Base-by-base conservation (phyloP, 2,113 vertebrate genomes). In the Zapornia atra region DNA sequence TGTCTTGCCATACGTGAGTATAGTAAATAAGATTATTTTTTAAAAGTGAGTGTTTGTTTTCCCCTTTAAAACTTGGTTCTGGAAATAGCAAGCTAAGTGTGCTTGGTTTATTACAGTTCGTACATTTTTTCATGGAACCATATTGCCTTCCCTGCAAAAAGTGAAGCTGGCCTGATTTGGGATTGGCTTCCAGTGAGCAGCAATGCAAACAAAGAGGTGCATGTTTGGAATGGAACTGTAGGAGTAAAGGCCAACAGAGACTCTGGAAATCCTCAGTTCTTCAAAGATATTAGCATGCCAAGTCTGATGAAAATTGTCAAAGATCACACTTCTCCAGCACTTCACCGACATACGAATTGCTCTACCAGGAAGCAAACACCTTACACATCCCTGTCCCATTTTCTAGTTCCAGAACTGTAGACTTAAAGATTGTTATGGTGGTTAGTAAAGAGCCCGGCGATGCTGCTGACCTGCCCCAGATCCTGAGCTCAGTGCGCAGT, bases 1-100 rank as follows among this genome's bases (percentile, higher is more conserved):
- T 17, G 5, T n/a, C 63, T 65, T 88, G 38, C 64, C 60, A 5
- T 63, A 33, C 0, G 0, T 7, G 13, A 64, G 13, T 38, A 18
- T 19, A 72, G 57, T 11, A 80, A 57, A 44, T 19, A 48, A 53
- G 21, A 73, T 44, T 42, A 25, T 31, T 50, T 89, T 84, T 60
- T 57, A 10, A 68, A 69, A 42, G 19, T 51, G 26, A 61, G 40
- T 2, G 1, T 63, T 50, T 92, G 88, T 40, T 78, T 20, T 80
- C 28, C 24, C 61, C 31, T 89, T 71, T 42, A 44, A 31, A 86
- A 56, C 38, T 34, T 13, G 17, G 2, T 66, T 73, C 12, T 78
- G 68, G 26, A 63, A 77, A 44, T 11, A 90, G 26, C 31, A 34
- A 61, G 5, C 61, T 4, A 21, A 42, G 34, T 73, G 60, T 38